Conservation (phyloP, 2,113 vertebrate species). For the Ia io region DNA sequence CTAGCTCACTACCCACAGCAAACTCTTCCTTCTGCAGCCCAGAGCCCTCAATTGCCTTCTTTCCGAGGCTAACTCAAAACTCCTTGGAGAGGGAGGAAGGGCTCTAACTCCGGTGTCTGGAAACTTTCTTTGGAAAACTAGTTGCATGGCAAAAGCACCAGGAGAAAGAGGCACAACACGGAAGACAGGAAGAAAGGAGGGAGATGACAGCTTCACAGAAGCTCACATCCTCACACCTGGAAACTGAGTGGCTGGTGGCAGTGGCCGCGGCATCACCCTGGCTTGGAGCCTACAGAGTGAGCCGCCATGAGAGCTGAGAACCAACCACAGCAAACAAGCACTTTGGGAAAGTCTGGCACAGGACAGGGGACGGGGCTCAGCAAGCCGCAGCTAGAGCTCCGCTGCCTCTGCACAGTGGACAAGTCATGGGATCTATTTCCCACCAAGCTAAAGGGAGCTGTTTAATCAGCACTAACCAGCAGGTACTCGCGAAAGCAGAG, state of each 20-base stretch:
- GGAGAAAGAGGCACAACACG: conserved; percentile 15
- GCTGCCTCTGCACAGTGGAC: neutral
- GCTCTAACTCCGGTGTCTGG: neutral
- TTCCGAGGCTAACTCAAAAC: conserved; percentile 25
- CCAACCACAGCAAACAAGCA: neutral
- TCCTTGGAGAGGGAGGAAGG: neutral
- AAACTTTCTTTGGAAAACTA: conserved; percentile 31
- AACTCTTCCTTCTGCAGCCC: conserved; percentile 1
- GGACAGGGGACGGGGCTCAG: neutral
- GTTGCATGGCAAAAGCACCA: conserved; percentile 42
- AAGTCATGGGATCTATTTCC: conserved; percentile 16
- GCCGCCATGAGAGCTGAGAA: neutral
- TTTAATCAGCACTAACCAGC: conserved; percentile 22
- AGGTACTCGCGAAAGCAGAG: neutral
- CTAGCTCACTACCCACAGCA: conserved; percentile 5
- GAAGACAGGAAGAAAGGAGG: conserved; percentile 21
- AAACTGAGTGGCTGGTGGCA: neutral
- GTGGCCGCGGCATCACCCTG: neutral
- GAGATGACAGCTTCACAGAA: conserved; percentile 1
- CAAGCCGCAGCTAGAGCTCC: neutral
- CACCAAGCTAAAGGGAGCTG: neutral
- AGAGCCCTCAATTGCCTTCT: conserved; percentile 9
- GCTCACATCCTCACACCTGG: conserved; percentile 4
- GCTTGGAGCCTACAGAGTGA: conserved; percentile 47
- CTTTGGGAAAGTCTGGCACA: neutral